Evolutionary conservation across 2,113 vertebrate species (phyloP), one percentile per base, ranked within the genome.

Genomic region (Crotophaga sulcirostris): DNA sequence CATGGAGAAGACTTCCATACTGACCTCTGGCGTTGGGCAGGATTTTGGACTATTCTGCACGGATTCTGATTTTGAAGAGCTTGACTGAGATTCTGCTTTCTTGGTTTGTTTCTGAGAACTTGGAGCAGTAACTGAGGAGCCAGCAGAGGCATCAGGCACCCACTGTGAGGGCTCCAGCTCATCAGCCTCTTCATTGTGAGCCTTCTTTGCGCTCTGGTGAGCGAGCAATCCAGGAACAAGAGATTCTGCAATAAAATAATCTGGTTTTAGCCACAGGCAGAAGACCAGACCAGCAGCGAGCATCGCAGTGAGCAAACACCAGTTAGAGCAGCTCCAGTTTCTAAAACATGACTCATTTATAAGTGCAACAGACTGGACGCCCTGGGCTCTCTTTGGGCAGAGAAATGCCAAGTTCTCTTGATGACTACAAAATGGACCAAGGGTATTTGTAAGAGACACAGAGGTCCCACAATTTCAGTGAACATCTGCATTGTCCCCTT

Each of bases 11-110:
- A 62, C 13, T 75, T 19, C 40, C 70, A 79, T 9, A 98, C 98
- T 98, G 96, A 99, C 99, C 98, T 99, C 99, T 3, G 99, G 99
- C 8, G 99, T 99, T 3, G 99, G 98, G 90, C 99, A 99, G 16
- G 98, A 99, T 94, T 99, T 99, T 83, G 98, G 98, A n/a, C 98
- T 99, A 92, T 98, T 99, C 82, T 98, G 98, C 69, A 98, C 87
- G 40, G 98, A 98, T 93, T 99, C 98, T 0, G 98, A 98, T 86
- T 97, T 98, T 33, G 98, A 98, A 75, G 98, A 98, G 78, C 73
- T 98, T 28, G 97, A 97, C 62, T 97, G 97, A 63, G 97, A 97
- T 36, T 98, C 98, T 44, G 81, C 51, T 59, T 97, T 98, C 92
- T 94, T 98, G 88, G 89, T 33, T 23, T 94, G 79, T 81, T 96